Evolutionary conservation across 2,113 vertebrate species (phyloP).

Genomic region (Rhinopomastus cyanomelas): DNA sequence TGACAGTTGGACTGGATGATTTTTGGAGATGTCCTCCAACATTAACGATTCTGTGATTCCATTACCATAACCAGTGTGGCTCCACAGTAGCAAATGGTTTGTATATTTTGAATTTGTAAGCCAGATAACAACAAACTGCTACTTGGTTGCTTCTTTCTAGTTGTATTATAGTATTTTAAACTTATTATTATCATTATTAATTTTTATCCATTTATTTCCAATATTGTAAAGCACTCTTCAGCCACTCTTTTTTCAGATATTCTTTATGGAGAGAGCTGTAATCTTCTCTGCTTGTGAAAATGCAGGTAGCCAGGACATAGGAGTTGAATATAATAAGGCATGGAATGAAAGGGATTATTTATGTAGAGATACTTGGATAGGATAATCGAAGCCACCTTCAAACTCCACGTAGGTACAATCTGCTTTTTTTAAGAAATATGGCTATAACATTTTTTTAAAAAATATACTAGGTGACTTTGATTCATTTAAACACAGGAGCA

Average conservation of each 20-base stretch:
- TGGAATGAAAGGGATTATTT: neutral
- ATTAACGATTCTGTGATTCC: too few relatives aligned
- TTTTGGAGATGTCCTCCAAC: too few relatives aligned
- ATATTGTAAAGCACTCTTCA: neutral
- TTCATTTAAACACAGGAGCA: conserved; percentile 36
- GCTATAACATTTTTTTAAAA: neutral
- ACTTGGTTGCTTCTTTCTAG: neutral
- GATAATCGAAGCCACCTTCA: conserved; percentile 9
- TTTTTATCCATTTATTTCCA: neutral
- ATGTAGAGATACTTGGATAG: neutral
- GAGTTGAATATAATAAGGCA: neutral
- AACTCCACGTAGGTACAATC: neutral
- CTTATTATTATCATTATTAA: neutral
- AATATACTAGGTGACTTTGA: conserved; percentile 23
- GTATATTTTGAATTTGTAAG: neutral
- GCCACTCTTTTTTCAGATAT: neutral
- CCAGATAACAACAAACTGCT: neutral
- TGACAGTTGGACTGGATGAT: too few relatives aligned
- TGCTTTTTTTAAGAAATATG: conserved; percentile 1
- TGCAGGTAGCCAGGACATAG: neutral
- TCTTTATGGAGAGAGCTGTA: conserved; percentile 19
- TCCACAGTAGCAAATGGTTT: neutral
- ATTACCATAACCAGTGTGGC: neutral
- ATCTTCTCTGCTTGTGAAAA: neutral
- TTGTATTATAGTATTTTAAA: neutral